A percentile compares a stretch with the other conserved stretches of the same genome.
Conservation (phyloP, 64 coral and sea anemone genomes). For the Montipora efflorescens region DNA sequence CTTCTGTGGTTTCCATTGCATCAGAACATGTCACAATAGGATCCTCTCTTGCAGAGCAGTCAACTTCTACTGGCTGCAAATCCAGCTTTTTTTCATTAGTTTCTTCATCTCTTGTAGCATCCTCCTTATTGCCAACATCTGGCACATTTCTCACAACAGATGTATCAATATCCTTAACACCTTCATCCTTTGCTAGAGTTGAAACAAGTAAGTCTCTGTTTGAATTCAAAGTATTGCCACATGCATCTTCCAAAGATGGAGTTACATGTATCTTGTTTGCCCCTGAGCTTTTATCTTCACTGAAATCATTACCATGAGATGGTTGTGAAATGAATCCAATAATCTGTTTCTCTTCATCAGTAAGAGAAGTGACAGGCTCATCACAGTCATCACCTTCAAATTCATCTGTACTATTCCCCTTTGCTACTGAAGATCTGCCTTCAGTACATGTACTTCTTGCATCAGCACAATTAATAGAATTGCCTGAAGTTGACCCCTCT, state of each 20-base stretch:
- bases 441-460: background rate
- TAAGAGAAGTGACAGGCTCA: conserved; percentile 25
- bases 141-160: background rate
- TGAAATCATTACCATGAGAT: background rate
- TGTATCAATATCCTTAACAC: background rate
- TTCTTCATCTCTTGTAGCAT: too few species aligned
- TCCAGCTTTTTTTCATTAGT: background rate
- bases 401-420: background rate
- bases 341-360: conserved; percentile 44
- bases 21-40: background rate
- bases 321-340: background rate
- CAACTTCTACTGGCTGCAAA: background rate
- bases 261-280: too few species aligned
- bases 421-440: background rate
- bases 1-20: background rate
- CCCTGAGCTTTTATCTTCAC: background rate
- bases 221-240: background rate
- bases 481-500: background rate
- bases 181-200: background rate
- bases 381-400: conserved; percentile 16
- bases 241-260: background rate
- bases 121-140: background rate
- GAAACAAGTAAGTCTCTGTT: background rate
- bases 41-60: background rate
- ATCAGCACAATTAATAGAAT: background rate